A percentile compares a stretch with the other conserved stretches of the same genome.
phyloP scores from a whole-genome alignment of 2,797 vertebrate genomes.

The Fringilla coelebs region DNA sequence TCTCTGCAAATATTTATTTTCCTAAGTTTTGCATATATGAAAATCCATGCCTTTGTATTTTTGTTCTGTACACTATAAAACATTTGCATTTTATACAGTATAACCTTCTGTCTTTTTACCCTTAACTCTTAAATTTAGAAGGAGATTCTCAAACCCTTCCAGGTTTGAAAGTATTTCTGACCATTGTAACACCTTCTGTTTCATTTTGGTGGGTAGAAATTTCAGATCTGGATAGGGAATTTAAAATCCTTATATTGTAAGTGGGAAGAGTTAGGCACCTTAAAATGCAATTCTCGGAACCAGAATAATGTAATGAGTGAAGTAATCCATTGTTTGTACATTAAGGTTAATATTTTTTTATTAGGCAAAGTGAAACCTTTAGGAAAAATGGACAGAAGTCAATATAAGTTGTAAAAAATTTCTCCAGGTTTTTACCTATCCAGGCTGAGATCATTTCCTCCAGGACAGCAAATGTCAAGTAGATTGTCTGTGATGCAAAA shows the following conservation, averaged over 20 bases:
- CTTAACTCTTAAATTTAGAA: background rate
- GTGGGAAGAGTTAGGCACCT: background rate
- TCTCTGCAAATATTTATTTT: background rate
- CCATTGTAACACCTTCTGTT: background rate
- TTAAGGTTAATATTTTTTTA: background rate
- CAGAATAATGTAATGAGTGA: rapidly evolving
- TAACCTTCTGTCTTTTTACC: background rate
- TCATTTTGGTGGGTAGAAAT: background rate
- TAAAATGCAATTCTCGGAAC: background rate
- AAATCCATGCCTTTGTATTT: background rate
- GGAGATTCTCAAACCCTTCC: background rate
- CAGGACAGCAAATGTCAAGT: background rate
- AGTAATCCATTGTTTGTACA: background rate
- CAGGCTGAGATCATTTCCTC: background rate
- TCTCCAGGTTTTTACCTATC: background rate
- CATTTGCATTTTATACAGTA: background rate
- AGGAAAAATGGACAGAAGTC: background rate
- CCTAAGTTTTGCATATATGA: background rate
- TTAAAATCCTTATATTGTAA: background rate
- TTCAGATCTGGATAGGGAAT: background rate
- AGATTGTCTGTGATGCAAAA: background rate
- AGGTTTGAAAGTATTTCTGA: background rate
- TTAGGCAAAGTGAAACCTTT: background rate
- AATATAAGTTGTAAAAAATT: background rate
- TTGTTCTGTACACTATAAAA: background rate